Conservation (phyloP, 2,113 vertebrate species). For the Tetrao urogallus region DNA sequence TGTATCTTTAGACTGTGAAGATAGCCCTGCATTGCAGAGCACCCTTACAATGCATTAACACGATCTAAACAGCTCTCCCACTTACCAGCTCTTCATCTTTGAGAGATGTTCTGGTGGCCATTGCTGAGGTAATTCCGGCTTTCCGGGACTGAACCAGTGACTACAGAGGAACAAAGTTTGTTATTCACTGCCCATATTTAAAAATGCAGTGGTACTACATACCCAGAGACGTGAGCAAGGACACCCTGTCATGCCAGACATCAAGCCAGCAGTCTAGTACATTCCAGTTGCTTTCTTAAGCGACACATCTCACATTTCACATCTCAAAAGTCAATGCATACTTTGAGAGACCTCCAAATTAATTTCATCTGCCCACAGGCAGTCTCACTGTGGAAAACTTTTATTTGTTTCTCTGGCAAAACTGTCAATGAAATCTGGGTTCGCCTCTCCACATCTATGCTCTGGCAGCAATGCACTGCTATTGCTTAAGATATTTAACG, state of each 20-base stretch:
- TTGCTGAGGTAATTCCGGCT: conserved; percentile 93
- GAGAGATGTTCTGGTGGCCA: conserved; percentile 95
- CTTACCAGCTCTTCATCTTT: conserved; percentile 99
- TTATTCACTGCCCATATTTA: background rate
- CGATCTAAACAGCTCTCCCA: background rate
- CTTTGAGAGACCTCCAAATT: background rate
- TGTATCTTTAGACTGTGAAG: background rate
- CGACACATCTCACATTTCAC: background rate
- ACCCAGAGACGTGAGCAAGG: background rate
- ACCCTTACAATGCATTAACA: background rate
- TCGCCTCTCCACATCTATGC: background rate
- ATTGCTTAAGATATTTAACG: background rate
- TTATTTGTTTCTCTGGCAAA: background rate
- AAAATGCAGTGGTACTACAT: background rate
- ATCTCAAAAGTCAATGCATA: background rate
- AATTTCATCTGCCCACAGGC: background rate
- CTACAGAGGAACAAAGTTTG: conserved; percentile 73
- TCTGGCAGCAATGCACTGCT: background rate
- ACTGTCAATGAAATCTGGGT: background rate
- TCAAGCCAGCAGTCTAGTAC: background rate
- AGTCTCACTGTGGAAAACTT: background rate
- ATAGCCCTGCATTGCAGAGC: background rate
- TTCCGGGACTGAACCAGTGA: conserved; percentile 97
- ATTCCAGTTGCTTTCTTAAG: background rate
- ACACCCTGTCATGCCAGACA: background rate